These are phyloP conservation scores for Eumerus sabulonum DNA, from an alignment of 2,888 invertebrate genomes.

Conservation along the genomic window DNA sequence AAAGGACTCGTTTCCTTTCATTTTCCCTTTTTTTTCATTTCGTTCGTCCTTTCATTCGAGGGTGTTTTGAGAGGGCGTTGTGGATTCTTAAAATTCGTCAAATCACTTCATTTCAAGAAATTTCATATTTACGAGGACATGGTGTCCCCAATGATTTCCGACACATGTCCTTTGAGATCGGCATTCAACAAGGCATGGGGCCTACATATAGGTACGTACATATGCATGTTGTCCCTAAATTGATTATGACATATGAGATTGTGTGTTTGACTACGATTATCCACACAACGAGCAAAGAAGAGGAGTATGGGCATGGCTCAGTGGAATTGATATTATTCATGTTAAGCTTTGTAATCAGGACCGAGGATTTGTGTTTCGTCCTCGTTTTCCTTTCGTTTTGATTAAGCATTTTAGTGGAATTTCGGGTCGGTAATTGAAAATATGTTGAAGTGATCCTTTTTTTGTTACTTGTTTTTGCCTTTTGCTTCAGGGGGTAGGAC, in stretches of 20 bases:
- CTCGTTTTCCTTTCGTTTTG: constrained; percentile 7
- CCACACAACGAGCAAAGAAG: too few relatives aligned
- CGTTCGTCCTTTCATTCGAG: neutral
- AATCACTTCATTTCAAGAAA: constrained; percentile 42
- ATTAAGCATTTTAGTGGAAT: constrained; percentile 38
- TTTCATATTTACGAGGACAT: constrained; percentile 5
- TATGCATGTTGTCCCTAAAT: constrained; percentile 46
- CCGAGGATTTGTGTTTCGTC: constrained; percentile 35
- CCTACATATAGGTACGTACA: neutral
- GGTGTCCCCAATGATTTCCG: constrained; percentile 40
- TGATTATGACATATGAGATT: constrained; percentile 59
- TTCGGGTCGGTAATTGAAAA: constrained; percentile 60
- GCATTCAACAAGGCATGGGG: neutral
- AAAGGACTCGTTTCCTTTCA: constrained; percentile 29
- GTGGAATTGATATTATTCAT: constrained; percentile 60
- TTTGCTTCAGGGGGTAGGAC: constrained; percentile 21
- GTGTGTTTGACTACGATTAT: constrained; percentile 21
- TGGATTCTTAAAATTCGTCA: constrained; percentile 38
- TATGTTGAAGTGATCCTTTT: constrained; percentile 41
- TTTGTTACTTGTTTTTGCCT: too few relatives aligned
- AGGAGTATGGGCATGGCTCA: constrained; percentile 1
- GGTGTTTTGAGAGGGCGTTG: too few relatives aligned
- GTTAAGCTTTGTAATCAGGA: constrained; percentile 61
- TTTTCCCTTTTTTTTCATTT: too few relatives aligned
- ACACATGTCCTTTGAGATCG: constrained; percentile 49